Evolutionary conservation across 2,888 invertebrate species (phyloP), one percentile per base, ranked within the genome.

Genomic region (Branchipolynoe longqiensis): DNA sequence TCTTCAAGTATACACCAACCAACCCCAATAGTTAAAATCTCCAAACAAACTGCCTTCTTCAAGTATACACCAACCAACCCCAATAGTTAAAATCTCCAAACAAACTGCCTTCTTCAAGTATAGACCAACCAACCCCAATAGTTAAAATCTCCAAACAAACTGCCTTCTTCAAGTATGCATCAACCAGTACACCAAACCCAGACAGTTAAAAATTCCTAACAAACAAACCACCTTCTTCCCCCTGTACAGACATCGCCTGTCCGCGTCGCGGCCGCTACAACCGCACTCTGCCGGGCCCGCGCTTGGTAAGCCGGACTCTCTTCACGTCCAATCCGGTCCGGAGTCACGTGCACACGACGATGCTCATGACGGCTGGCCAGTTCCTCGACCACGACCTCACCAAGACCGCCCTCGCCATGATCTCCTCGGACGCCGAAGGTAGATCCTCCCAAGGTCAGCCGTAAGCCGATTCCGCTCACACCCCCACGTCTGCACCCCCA

Each of bases 331-430:
- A 73, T 28, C 74, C 58, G 25, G 28, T 36, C 0, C 64, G 56
- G 14, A 82, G 78, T n/a, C 84, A 64, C 12, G 85, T 86, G 6
- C 83, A 85, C 56, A 86, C 88, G 2, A 84, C 87, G 22, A 88
- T 90, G 88, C 62, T 88, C 64, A 88, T 89, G 89, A 88, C 88
- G 38, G 89, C 86, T 83, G 90, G 90, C 0, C 90, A 90, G 87
- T 89, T 90, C 41, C 78, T 90, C 1, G 89, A 88, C 64, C 90
- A 90, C 54, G 90, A 90, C 83, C 83, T 89, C n/a, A 88, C 86
- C 54, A 85, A 87, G 59, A 86, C 89, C 3, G 89, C 89, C 0
- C 82, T 88, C 3, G 81, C 87, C n/a, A 87, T 84, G 54, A 81
- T 87, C 58, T 59, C 81, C 58, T 84, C 41, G 25, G 73, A 81